phyloP scores from a whole-genome alignment of 2,113 vertebrate species.

The Ameiurus melas region DNA sequence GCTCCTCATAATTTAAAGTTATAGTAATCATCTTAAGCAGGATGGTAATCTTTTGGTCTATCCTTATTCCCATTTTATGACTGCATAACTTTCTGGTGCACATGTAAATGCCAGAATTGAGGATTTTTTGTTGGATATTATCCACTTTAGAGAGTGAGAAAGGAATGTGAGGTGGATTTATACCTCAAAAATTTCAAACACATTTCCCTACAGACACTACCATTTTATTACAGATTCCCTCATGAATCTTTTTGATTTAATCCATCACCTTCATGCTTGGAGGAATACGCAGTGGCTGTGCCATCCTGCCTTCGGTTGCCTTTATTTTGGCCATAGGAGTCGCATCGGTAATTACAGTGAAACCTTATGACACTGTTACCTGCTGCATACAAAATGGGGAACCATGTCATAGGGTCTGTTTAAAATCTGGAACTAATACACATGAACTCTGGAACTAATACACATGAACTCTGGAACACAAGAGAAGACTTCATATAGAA shows the following conservation, averaged over 20 bases:
- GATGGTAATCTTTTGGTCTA: not conserved
- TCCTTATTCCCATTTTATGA: not conserved
- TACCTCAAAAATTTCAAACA: not conserved
- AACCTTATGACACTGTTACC: not conserved
- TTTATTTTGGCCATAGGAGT: not conserved
- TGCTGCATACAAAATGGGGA: not conserved
- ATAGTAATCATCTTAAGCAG: not conserved
- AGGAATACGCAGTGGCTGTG: not conserved
- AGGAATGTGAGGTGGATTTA: not conserved
- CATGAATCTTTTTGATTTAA: not conserved
- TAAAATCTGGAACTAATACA: not conserved
- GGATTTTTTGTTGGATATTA: not conserved
- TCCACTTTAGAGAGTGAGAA: not conserved
- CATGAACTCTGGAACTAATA: no score
- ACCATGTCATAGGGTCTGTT: not conserved
- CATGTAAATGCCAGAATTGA: not conserved
- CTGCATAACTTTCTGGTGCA: not conserved
- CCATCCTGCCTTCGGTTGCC: not conserved
- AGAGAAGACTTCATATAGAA: not conserved
- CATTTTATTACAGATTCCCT: not conserved
- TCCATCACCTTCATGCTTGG: not conserved
- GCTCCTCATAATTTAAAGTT: not conserved
- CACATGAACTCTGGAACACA: not conserved
- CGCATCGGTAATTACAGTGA: not conserved
- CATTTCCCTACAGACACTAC: not conserved